Percentiles rank a stretch among this genome's conserved stretches.
Conservation (phyloP, 2,113 vertebrate genomes). For the Ploceus nigricollis region DNA sequence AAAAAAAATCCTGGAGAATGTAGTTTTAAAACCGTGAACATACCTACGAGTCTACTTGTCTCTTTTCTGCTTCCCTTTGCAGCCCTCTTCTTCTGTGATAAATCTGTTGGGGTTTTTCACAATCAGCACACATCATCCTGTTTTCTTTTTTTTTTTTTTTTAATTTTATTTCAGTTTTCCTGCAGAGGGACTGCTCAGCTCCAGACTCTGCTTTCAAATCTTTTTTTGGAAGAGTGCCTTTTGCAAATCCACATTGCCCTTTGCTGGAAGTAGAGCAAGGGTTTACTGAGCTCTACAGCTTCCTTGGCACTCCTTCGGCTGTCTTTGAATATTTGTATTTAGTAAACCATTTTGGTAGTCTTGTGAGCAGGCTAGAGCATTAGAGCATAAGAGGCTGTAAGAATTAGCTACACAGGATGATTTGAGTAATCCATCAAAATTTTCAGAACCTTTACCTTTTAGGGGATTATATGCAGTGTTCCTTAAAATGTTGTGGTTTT, state of each 20-base stretch:
- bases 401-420: not conserved
- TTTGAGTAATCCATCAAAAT: not conserved
- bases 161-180: not conserved
- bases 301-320: not conserved
- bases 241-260: not conserved
- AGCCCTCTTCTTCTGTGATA: not conserved
- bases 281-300: not conserved
- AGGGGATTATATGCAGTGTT: not conserved
- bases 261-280: not conserved
- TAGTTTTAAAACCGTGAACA: not conserved
- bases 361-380: not conserved
- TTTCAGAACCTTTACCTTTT: slow-evolving; percentile 6
- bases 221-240: not conserved
- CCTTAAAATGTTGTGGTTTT: not conserved
- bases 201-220: not conserved
- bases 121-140: not conserved
- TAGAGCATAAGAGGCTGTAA: not conserved
- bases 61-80: not conserved
- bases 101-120: not conserved
- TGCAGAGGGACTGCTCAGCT: not conserved
- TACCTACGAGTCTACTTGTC: not conserved
- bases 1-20: not conserved
- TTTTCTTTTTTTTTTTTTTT: not conserved
- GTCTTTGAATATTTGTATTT: not conserved
- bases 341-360: not conserved